Conservation (phyloP, 1,140 invertebrate genomes). For the Arctopsyche grandis region DNA sequence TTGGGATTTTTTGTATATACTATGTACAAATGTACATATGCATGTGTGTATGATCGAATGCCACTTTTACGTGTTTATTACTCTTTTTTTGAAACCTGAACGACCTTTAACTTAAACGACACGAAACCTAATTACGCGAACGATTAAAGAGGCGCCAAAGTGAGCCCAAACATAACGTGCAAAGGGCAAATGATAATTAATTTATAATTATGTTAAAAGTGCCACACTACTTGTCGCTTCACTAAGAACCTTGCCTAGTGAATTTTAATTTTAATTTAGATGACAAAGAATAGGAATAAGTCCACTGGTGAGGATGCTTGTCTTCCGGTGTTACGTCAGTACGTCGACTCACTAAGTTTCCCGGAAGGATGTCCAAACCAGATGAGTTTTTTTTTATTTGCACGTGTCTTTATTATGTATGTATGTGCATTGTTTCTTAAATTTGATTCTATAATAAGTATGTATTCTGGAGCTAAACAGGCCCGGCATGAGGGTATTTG, state of each 20-base stretch:
- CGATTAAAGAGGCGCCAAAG: neutral
- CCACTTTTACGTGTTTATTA: too few relatives aligned
- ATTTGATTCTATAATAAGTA: too few relatives aligned
- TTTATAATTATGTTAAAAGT: constrained; percentile 2
- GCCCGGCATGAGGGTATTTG: too few relatives aligned
- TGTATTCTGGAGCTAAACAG: too few relatives aligned
- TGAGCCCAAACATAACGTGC: neutral
- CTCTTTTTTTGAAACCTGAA: too few relatives aligned
- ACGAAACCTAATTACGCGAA: neutral
- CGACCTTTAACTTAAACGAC: constrained; percentile 6
- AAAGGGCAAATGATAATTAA: constrained; percentile 1
- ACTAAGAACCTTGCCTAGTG: too few relatives aligned
- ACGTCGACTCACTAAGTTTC: constrained; percentile 1
- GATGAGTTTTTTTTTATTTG: neutral
- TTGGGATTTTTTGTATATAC: neutral
- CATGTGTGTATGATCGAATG: too few relatives aligned
- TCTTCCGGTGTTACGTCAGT: neutral
- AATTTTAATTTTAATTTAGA: too few relatives aligned
- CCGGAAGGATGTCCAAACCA: constrained; percentile 26
- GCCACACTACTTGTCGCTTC: neutral
- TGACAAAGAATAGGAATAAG: neutral
- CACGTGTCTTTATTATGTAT: neutral
- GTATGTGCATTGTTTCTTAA: neutral
- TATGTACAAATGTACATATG: neutral
- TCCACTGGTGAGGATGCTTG: neutral